phyloP scores from a whole-genome alignment of 2,888 invertebrate species.

The Drosophila multiciliata region DNA sequence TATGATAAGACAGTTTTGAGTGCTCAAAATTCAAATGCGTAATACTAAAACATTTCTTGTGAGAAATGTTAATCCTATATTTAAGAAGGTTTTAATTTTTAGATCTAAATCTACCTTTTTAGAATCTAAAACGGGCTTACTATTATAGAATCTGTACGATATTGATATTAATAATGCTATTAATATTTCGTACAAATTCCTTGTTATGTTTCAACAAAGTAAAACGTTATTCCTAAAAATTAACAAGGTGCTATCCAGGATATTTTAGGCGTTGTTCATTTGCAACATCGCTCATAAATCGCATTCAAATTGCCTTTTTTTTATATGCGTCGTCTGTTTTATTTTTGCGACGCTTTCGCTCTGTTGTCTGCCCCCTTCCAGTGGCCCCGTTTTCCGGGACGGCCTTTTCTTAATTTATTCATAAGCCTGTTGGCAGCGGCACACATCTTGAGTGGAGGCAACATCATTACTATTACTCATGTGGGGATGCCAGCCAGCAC shows the following conservation, averaged over 20 bases:
- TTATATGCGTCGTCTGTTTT: conserved; percentile 65
- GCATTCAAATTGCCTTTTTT: conserved; percentile 75
- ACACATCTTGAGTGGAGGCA: conserved; percentile 65
- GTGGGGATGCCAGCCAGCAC: conserved; percentile 53
- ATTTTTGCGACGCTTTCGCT: conserved; percentile 57
- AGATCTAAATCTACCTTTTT: no score
- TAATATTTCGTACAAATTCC: neutral
- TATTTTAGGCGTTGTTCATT: conserved; percentile 29
- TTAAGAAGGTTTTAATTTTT: neutral
- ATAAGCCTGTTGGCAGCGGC: conserved; percentile 74
- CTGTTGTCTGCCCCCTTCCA: conserved; percentile 8
- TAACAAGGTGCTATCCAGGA: conserved; percentile 32
- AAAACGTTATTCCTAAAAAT: neutral
- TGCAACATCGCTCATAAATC: conserved; percentile 37
- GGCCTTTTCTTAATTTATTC: conserved; percentile 76
- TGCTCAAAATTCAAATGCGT: neutral
- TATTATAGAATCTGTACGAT: neutral
- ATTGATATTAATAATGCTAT: neutral
- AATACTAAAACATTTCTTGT: neutral
- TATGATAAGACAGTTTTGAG: neutral
- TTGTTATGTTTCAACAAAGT: neutral
- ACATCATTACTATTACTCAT: conserved; percentile 81
- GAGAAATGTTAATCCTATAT: neutral
- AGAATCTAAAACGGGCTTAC: neutral
- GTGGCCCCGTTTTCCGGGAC: conserved; percentile 30